Evolutionary conservation across 2,888 invertebrate genomes (phyloP).

Genomic region (Leptodirus hochenwartii): DNA sequence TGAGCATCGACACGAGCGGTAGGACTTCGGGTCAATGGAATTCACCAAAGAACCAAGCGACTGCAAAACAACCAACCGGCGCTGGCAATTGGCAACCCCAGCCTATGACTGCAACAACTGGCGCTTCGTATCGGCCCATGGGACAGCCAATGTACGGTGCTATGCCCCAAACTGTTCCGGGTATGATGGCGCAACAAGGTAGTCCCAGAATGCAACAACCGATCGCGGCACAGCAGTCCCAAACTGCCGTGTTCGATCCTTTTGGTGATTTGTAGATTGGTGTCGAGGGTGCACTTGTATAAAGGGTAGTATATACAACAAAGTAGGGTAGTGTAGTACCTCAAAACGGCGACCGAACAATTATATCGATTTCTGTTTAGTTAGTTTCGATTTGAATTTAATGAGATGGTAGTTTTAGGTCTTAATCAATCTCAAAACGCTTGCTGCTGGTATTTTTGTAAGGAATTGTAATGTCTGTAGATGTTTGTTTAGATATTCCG

Average conservation of each 20-base stretch:
- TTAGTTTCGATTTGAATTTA: too few species aligned
- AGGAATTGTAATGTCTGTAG: too few species aligned
- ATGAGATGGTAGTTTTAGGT: too few species aligned
- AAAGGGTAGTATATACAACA: too few species aligned
- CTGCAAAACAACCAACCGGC: constrained; percentile 38
- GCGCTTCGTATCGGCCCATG: constrained; percentile 71
- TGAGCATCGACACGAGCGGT: constrained; percentile 56
- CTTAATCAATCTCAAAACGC: too few species aligned
- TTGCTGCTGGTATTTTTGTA: too few species aligned
- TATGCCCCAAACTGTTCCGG: constrained; percentile 18
- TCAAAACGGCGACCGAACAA: too few species aligned
- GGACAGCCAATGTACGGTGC: constrained; percentile 23
- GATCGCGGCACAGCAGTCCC: constrained; percentile 15
- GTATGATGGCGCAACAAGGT: constrained; percentile 15
- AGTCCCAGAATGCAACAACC: constrained; percentile 21
- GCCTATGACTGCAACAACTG: constrained; percentile 73
- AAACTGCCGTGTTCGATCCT: constrained; percentile 25
- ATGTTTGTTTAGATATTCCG: too few species aligned
- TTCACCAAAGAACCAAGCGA: constrained; percentile 46
- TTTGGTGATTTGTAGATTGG: constrained; percentile 27
- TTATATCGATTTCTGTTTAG: too few species aligned
- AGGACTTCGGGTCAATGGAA: constrained; percentile 59
- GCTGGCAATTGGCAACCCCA: constrained; percentile 70
- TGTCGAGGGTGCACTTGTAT: too few species aligned
- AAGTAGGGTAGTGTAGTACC: too few species aligned